Percentiles rank a stretch among this genome's conserved stretches.
phyloP scores from a whole-genome alignment of 2,113 vertebrate species.

The Numida meleagris region DNA sequence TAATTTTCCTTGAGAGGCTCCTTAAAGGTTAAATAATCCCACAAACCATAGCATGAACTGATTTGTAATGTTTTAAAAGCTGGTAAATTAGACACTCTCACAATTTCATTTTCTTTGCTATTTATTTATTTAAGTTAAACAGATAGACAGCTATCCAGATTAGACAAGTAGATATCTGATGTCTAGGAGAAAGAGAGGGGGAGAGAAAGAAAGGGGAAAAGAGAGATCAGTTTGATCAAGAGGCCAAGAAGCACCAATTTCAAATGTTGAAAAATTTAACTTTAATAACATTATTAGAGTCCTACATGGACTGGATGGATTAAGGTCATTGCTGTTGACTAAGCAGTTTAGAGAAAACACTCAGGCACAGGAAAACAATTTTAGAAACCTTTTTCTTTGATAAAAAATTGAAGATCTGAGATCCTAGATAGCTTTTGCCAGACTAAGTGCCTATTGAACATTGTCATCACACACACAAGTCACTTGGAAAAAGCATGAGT shows the following conservation, averaged over 20 bases:
- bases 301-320: not conserved
- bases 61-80: not conserved
- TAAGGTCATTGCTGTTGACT: not conserved
- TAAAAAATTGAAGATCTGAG: not conserved
- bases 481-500: not conserved
- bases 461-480: not conserved
- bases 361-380: not conserved
- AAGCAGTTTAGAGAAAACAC: not conserved
- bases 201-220: not conserved
- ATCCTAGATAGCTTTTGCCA: not conserved
- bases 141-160: not conserved
- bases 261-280: not conserved
- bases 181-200: rapidly evolving
- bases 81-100: not conserved
- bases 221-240: not conserved
- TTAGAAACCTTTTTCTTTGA: not conserved
- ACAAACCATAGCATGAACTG: not conserved
- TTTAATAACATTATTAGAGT: not conserved
- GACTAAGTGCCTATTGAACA: not conserved
- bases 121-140: not conserved
- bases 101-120: not conserved
- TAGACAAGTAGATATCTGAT: not conserved
- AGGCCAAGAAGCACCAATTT: not conserved
- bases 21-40: not conserved
- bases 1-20: not conserved